A percentile compares a stretch with the other conserved stretches of the same genome.
Evolutionary conservation across 1,140 invertebrate genomes (phyloP).

Genomic region (Panulirus ornatus): DNA sequence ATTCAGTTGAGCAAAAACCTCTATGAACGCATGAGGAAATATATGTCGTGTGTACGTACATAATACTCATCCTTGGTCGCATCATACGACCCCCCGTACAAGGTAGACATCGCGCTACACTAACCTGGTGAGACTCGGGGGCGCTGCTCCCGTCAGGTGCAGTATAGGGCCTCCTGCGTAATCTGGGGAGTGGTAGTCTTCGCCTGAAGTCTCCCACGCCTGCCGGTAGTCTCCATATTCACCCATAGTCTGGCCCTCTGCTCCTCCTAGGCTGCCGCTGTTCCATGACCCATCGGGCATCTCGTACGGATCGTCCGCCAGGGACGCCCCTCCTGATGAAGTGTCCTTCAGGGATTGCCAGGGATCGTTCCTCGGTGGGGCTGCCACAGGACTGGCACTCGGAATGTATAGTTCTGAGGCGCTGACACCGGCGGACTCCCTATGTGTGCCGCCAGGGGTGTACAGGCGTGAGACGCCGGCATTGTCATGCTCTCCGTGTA

Average conservation of each 20-base stretch:
- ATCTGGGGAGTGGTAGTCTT: neutral
- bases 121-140: neutral
- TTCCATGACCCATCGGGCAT: neutral
- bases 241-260: neutral
- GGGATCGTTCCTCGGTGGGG: neutral
- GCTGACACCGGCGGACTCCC: too few relatives aligned
- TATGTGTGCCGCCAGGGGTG: neutral
- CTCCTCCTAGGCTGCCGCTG: neutral
- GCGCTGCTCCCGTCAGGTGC: neutral
- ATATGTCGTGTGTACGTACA: too few relatives aligned
- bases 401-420: neutral
- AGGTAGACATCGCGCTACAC: neutral
- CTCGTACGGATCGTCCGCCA: neutral
- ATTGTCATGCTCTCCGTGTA: neutral
- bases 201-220: neutral
- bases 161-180: too few relatives aligned
- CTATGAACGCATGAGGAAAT: neutral
- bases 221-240: neutral
- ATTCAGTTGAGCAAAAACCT: neutral
- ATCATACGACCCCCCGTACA: too few relatives aligned
- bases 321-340: neutral
- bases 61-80: too few relatives aligned
- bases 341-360: neutral
- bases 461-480: neutral
- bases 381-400: neutral